Conservation (phyloP, 2,888 invertebrate genomes). For the Petrolisthes cinctipes region DNA sequence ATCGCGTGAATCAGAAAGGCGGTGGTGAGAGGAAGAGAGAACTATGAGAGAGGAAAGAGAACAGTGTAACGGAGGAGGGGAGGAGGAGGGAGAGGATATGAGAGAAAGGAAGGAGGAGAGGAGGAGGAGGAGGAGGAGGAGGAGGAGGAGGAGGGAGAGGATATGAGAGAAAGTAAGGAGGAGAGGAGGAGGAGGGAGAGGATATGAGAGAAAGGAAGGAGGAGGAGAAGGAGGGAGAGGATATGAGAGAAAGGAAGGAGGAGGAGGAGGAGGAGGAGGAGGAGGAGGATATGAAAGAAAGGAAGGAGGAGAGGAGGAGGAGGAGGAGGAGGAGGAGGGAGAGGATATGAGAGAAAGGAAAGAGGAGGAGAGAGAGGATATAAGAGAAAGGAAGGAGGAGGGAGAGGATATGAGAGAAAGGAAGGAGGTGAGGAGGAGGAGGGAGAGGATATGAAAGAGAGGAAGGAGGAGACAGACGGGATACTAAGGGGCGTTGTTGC, state of each 20-base stretch:
- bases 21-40: no score
- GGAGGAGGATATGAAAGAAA: neutral
- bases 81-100: neutral
- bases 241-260: neutral
- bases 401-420: no score
- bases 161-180: neutral
- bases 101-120: neutral
- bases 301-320: no score
- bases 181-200: neutral
- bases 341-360: neutral
- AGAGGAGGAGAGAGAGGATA: no score
- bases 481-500: no score
- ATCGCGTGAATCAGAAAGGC: no score
- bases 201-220: neutral
- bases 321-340: neutral
- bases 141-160: no score
- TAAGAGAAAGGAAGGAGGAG: no score
- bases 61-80: no score
- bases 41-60: neutral
- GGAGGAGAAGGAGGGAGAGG: neutral
- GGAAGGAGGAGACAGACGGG: neutral
- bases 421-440: neutral
- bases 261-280: conserved; percentile 4
- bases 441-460: neutral
- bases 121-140: neutral